phyloP scores from a whole-genome alignment of 2,797 vertebrate species.

The Cryptoblepharus egeriae region DNA sequence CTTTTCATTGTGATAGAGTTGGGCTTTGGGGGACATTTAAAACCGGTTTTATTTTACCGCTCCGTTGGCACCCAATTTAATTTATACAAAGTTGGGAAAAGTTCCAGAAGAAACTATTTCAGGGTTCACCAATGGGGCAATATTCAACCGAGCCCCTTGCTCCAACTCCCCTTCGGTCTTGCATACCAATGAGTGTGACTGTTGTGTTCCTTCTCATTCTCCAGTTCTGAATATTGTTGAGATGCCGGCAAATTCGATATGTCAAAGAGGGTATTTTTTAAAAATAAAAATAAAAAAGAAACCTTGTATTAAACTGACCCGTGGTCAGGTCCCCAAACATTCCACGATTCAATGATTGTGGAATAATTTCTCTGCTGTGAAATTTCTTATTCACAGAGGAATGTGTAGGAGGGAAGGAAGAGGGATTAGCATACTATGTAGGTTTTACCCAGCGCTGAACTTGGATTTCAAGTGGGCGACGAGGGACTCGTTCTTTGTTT shows the following conservation, averaged over 20 bases:
- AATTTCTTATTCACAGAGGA: constrained; percentile 57
- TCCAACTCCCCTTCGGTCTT: constrained; percentile 2
- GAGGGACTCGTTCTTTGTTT: constrained; percentile 44
- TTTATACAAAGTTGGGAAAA: constrained; percentile 41
- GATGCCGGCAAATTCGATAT: constrained; percentile 36
- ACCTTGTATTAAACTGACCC: constrained; percentile 35
- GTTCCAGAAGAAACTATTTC: constrained; percentile 43
- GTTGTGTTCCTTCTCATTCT: constrained; percentile 4
- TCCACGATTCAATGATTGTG: constrained; percentile 44
- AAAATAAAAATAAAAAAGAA: background rate
- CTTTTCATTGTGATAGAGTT: no score
- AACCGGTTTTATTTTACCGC: constrained; percentile 15
- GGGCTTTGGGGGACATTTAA: background rate
- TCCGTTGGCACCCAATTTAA: background rate
- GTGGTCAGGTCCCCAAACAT: constrained; percentile 11
- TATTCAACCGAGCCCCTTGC: constrained; percentile 30
- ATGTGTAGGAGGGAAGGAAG: constrained; percentile 45
- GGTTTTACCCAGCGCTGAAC: constrained; percentile 36
- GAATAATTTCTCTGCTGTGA: constrained; percentile 59
- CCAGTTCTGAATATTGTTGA: constrained; percentile 20
- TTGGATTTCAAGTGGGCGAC: constrained; percentile 42
- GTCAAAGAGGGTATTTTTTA: background rate
- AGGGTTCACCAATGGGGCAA: constrained; percentile 35
- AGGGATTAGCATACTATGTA: constrained; percentile 50
- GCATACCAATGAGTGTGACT: constrained; percentile 42